phyloP scores from a whole-genome alignment of 2,888 invertebrate genomes.

The Liodrosophila aerea region DNA sequence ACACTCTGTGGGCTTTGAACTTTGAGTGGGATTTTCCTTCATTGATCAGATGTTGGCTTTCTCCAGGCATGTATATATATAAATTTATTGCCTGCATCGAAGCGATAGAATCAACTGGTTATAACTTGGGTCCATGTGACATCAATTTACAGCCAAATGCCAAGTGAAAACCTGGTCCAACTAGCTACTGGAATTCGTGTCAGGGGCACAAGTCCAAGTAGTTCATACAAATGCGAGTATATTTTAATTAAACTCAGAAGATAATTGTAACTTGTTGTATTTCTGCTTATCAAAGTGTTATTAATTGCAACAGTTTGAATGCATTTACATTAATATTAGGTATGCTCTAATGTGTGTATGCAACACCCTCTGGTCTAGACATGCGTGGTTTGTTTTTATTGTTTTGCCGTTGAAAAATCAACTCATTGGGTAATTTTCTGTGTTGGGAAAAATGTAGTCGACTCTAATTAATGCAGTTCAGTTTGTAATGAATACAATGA shows the following conservation, averaged over 20 bases:
- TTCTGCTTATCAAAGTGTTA: background rate
- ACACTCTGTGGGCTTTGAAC: slow-evolving; percentile 50
- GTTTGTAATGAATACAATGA: slow-evolving; percentile 44
- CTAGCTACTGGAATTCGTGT: slow-evolving; percentile 57
- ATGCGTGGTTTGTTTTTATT: slow-evolving; percentile 15
- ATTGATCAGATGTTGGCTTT: slow-evolving; percentile 27
- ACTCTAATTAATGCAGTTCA: slow-evolving; percentile 72
- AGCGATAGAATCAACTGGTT: slow-evolving; percentile 37
- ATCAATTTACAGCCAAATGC: slow-evolving; percentile 24
- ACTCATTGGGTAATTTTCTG: slow-evolving; percentile 63
- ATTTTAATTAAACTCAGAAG: slow-evolving; percentile 19
- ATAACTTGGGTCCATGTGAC: slow-evolving; percentile 13
- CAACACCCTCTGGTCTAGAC: slow-evolving; percentile 19
- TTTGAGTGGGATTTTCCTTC: slow-evolving; percentile 36
- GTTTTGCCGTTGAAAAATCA: no score
- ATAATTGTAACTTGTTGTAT: slow-evolving; percentile 50
- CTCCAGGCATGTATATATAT: slow-evolving; percentile 19
- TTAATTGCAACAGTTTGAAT: slow-evolving; percentile 34
- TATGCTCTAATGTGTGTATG: background rate
- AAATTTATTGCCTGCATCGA: slow-evolving; percentile 25
- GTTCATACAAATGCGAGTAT: slow-evolving; percentile 6
- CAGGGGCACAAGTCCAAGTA: slow-evolving; percentile 62
- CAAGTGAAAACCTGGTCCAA: slow-evolving; percentile 53
- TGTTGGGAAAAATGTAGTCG: slow-evolving; percentile 61
- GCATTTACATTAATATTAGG: slow-evolving; percentile 7